These are phyloP conservation scores for Haemorhous mexicanus DNA, from an alignment of 2,113 vertebrate species.

Conservation along the genomic window DNA sequence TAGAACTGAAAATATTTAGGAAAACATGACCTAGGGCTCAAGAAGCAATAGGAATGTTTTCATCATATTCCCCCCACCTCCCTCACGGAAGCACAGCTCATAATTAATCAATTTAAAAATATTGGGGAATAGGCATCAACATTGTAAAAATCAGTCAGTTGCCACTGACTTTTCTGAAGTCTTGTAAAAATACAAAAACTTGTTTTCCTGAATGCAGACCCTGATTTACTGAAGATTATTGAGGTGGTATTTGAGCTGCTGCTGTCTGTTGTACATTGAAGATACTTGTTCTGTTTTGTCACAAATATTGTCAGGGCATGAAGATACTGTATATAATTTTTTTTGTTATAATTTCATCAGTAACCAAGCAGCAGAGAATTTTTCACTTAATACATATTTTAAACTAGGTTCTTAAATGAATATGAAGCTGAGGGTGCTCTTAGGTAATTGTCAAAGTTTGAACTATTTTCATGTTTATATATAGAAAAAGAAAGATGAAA, in stretches of 20 bases:
- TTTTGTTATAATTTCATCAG: not conserved
- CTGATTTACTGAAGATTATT: not conserved
- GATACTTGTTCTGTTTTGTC: not conserved
- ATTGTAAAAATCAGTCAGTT: not conserved
- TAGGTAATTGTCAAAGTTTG: not conserved
- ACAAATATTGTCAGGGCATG: not conserved
- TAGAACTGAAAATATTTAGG: not conserved
- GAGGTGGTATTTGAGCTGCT: not conserved
- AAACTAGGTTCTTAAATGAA: not conserved
- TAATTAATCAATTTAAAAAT: not conserved
- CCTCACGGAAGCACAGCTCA: fast-evolving
- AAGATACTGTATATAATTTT: not conserved
- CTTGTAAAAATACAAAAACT: not conserved
- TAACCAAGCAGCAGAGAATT: not conserved
- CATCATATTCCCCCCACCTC: fast-evolving
- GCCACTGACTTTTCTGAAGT: not conserved
- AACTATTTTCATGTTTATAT: not conserved
- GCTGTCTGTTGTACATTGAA: not conserved
- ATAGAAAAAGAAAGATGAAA: not conserved
- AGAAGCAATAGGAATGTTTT: not conserved
- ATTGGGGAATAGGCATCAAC: not conserved
- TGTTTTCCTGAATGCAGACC: not conserved
- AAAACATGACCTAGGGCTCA: not conserved
- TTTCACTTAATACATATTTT: not conserved
- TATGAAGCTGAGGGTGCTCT: not conserved